Base-by-base conservation (phyloP, 2,113 vertebrate genomes). In the Aplodontia rufa region DNA sequence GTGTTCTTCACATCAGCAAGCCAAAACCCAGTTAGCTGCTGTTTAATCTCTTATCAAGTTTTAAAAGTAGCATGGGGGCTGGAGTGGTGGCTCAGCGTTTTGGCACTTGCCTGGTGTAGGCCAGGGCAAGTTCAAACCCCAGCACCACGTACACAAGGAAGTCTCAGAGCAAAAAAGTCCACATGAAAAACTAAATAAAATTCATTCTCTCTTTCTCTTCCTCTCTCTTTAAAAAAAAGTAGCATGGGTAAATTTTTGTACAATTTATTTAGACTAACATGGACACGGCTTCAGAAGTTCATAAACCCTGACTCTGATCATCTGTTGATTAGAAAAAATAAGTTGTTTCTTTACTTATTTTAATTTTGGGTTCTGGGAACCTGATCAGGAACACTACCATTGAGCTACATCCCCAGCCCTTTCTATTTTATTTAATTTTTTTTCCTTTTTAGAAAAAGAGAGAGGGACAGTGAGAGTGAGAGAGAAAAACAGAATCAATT, bases 211-310 rank as follows among this genome's bases (percentile, higher is more conserved):
- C 53, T 75, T 32, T 55, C 53, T 55, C 9, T 55, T 19, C 20
- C 9, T 55, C 53, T 55, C 9, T 55, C 53, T 55, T n/a, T n/a
- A n/a, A n/a, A n/a, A n/a, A 90, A 84, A 14, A 72, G 51, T 1
- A 53, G 8, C 16, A 84, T 37, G 35, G 32, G 14, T 7, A 96
- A 80, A 14, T 42, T 81, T 92, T 95, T n/a, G 35, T 40, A 90
- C 30, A 53, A 71, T 78, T 74, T 78, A 84, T 28, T 89, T 94
- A 90, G 13, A 74, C 68, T 66, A 89, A 91, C 79, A 96, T 13
- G 60, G 2, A 85, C 47, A 51, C 22, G 45, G 30, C 19, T 95
- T 87, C 53, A 47, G 30, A 64, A 91, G 88, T 91, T 87, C 19
- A 80, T 69, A 80, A 85, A 37, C 7, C 22, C 32, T 58, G 10